Base-by-base conservation (phyloP, 2,888 invertebrate species). In the Brachynemurus nebulosus region DNA sequence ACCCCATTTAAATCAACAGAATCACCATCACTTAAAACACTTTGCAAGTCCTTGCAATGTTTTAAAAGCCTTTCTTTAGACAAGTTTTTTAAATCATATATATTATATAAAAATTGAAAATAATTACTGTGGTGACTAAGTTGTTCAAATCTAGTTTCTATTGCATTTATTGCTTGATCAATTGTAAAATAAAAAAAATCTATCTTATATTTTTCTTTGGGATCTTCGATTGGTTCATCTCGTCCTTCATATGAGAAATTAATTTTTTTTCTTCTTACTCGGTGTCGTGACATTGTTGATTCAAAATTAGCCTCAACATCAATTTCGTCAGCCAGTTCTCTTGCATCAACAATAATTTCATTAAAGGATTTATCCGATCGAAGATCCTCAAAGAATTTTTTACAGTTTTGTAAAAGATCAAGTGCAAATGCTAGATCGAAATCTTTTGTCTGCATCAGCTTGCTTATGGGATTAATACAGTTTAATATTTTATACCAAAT, bases 361-460 rank as follows among this genome's bases (percentile, higher is more conserved):
- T 48, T 42, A 35, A 51, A 53, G 43, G 48, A 49, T 27, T 43
- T 44, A 49, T 52, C 48, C 45, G 45, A 52, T 51, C 47, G 47
- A 47, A 47, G 48, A 47, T 50, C 42, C 45, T 46, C 47, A 48
- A 53, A 52, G 44, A 49, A 46, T n/a, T 50, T 47, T 52, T 52
- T 52, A 42, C 47, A 49, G 40, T 45, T 50, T 50, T 52, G 37
- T 44, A 50, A 45, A 48, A 49, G 46, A 48, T 50, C 44, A 50
- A 52, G 48, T 47, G 47, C 48, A 51, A 47, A 45, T 43, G 45
- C 36, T 48, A 47, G 23, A 46, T 48, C 44, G 34, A 47, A 48
- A 48, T 51, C 45, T 48, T 51, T 47, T 40, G 45, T 51, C 48
- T 51, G 47, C 45, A 50, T 48, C 45, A 51, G 41, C 40, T 51